A percentile compares a stretch with the other conserved stretches of the same genome.
phyloP scores from a whole-genome alignment of 2,113 vertebrate species.

The Tetrao urogallus region DNA sequence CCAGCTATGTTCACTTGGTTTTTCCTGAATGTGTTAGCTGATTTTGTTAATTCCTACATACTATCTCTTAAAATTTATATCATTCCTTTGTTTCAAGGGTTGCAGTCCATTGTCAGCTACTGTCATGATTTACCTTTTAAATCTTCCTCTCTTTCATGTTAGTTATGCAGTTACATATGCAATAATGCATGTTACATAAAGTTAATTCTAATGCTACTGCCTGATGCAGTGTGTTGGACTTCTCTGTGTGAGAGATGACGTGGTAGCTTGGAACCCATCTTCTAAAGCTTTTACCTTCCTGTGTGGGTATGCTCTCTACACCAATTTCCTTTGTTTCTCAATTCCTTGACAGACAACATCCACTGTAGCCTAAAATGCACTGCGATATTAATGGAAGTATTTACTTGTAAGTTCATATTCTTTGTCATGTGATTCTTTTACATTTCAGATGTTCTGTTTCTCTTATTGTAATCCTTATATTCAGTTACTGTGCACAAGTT shows the following conservation, averaged over 20 bases:
- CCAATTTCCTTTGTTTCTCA: background rate
- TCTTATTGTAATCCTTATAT: background rate
- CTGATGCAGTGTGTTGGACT: background rate
- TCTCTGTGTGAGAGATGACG: background rate
- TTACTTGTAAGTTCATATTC: background rate
- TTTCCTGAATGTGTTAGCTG: background rate
- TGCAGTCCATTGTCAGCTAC: background rate
- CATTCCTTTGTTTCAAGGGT: background rate
- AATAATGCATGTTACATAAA: background rate
- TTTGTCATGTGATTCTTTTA: background rate
- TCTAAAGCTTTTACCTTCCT: conserved; percentile 3
- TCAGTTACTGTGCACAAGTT: background rate
- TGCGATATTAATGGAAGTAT: conserved; percentile 12
- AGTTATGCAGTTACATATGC: background rate
- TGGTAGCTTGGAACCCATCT: background rate
- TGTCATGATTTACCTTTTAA: background rate
- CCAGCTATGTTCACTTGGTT: background rate
- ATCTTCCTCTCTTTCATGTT: background rate
- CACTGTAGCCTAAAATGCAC: background rate
- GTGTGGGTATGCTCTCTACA: background rate
- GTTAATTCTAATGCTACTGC: background rate
- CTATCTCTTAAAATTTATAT: background rate
- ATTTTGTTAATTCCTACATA: background rate
- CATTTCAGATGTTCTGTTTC: background rate
- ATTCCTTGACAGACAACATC: background rate